A percentile compares a stretch with the other conserved stretches of the same genome.
Conservation (phyloP, 2,797 vertebrate species). For the Myioborus melanocephalus region DNA sequence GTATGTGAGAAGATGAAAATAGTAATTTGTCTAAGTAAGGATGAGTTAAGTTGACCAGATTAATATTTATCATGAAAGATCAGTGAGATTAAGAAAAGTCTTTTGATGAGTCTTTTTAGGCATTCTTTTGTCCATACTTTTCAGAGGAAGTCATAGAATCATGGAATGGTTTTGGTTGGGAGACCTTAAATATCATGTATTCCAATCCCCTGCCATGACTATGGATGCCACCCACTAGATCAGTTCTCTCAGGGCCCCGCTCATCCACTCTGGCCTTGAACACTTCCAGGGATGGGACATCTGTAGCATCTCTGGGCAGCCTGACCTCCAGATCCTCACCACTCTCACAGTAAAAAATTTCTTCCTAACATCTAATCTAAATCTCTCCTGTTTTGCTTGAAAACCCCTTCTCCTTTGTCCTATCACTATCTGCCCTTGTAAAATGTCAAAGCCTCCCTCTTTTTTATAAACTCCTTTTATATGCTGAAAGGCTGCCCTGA, state of each 20-base stretch:
- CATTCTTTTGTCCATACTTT: not conserved
- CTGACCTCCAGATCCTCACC: not conserved
- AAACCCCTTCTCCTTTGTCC: not conserved
- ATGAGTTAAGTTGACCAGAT: not conserved
- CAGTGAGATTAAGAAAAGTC: no score
- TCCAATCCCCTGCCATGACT: accelerated
- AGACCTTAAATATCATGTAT: not conserved
- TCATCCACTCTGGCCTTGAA: not conserved
- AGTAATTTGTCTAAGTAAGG: not conserved
- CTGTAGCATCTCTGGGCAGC: not conserved
- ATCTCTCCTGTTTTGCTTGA: not conserved
- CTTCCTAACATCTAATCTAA: not conserved
- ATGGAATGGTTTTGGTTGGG: not conserved
- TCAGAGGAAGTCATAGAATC: not conserved
- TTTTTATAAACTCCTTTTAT: not conserved
- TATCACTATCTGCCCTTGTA: not conserved
- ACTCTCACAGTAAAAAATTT: not conserved
- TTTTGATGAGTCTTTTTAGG: not conserved
- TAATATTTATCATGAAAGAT: not conserved
- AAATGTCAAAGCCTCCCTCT: not conserved
- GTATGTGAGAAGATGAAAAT: not conserved
- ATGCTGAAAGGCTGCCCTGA: not conserved
- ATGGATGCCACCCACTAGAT: not conserved
- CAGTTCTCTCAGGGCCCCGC: not conserved
- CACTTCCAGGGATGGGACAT: not conserved